A percentile compares a stretch with the other conserved stretches of the same genome.
These are phyloP conservation scores for Bos javanicus DNA, from an alignment of 2,113 vertebrate species.

Conservation along the genomic window DNA sequence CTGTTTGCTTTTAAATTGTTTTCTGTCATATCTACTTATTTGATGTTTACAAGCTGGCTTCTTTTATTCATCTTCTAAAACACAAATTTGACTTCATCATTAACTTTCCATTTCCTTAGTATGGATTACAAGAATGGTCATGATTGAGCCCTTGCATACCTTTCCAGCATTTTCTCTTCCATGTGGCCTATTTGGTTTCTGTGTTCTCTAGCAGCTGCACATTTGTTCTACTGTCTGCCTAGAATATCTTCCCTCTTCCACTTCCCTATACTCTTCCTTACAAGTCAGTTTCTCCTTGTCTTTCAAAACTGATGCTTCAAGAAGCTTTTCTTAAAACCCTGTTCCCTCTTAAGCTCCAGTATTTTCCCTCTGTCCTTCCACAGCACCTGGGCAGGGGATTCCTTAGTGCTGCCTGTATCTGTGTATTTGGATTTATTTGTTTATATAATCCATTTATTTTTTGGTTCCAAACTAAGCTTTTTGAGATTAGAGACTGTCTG, in stretches of 20 bases:
- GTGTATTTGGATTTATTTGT: conserved; percentile 33
- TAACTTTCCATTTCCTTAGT: neutral
- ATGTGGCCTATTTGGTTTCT: neutral
- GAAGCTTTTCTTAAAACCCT: neutral
- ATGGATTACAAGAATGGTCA: neutral
- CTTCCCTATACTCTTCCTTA: neutral
- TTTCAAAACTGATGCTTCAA: neutral
- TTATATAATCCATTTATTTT: neutral
- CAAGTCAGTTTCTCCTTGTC: neutral
- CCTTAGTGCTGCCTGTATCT: neutral
- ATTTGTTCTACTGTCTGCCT: neutral
- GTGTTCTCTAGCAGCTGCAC: neutral
- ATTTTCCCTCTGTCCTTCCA: neutral
- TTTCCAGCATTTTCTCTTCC: neutral
- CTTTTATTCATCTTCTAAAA: neutral
- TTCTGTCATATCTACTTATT: neutral
- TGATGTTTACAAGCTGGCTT: neutral
- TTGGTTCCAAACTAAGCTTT: neutral
- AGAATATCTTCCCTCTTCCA: neutral
- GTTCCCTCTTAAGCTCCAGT: neutral
- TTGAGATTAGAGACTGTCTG: neutral
- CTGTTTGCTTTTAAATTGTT: neutral
- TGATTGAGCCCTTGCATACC: neutral
- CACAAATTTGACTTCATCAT: neutral
- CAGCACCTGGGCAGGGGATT: neutral